phyloP scores from a whole-genome alignment of 2,113 vertebrate genomes.

The Rhea americana region DNA sequence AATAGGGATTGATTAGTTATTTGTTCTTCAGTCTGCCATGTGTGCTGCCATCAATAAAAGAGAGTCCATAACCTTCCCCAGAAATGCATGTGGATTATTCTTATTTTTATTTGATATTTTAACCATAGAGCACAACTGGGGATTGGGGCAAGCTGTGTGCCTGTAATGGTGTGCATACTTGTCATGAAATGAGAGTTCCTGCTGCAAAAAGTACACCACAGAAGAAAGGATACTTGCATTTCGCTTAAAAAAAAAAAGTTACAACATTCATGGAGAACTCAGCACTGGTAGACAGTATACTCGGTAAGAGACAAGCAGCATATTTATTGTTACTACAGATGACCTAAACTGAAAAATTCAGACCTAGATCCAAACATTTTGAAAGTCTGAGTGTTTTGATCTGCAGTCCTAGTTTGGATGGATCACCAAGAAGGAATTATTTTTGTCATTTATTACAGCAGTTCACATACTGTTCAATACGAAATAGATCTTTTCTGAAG shows the following conservation, averaged over 20 bases:
- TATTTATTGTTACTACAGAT: neutral
- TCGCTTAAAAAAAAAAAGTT: neutral
- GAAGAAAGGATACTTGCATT: neutral
- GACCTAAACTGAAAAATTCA: neutral
- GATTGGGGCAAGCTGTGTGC: neutral
- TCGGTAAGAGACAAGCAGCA: neutral
- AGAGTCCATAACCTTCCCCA: neutral
- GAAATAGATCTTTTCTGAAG: conserved; percentile 41
- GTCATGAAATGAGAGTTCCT: neutral
- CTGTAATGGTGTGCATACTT: neutral
- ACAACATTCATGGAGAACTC: neutral
- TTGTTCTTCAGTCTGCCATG: neutral
- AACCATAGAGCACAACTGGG: neutral
- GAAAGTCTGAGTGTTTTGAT: neutral
- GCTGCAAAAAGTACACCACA: neutral
- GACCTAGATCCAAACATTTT: neutral
- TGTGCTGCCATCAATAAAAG: neutral
- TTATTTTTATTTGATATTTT: conserved; percentile 26
- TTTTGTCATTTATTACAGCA: neutral
- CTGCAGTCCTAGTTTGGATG: neutral
- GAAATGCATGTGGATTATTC: neutral
- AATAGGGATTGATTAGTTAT: neutral
- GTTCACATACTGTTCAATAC: neutral
- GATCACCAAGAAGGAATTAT: neutral
- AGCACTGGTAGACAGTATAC: neutral